Percentiles rank a stretch among this genome's conserved stretches.
phyloP scores from a whole-genome alignment of 2,888 invertebrate species.

The Pollenia labialis region DNA sequence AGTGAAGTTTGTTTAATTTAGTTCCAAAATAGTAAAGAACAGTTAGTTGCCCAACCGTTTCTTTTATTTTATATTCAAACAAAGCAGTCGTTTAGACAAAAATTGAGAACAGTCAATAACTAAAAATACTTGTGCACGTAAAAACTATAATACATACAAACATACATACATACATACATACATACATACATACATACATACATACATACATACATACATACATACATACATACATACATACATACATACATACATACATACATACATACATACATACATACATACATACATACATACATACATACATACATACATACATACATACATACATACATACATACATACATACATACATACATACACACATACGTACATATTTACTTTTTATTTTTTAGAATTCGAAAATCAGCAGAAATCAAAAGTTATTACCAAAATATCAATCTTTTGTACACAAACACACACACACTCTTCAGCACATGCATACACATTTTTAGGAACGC shows the following conservation, averaged over 20 bases:
- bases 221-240: no score
- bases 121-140: neutral
- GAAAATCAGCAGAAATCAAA: constrained; percentile 47
- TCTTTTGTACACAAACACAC: constrained; percentile 1
- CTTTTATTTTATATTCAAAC: neutral
- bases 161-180: neutral
- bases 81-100: constrained; percentile 25
- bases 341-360: neutral
- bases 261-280: neutral
- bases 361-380: constrained; percentile 8
- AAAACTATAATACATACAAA: neutral
- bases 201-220: neutral
- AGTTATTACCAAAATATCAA: constrained; percentile 23
- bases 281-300: neutral
- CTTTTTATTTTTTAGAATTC: constrained; percentile 1
- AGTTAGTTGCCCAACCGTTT: constrained; percentile 31
- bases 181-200: neutral
- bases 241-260: neutral
- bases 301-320: neutral
- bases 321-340: no score
- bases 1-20: constrained; percentile 49
- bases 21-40: constrained; percentile 42
- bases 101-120: constrained; percentile 69
- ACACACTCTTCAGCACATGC: neutral
- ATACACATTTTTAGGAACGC: neutral